Evolutionary conservation across 2,113 vertebrate genomes (phyloP).

Genomic region (Rissa tridactyla): DNA sequence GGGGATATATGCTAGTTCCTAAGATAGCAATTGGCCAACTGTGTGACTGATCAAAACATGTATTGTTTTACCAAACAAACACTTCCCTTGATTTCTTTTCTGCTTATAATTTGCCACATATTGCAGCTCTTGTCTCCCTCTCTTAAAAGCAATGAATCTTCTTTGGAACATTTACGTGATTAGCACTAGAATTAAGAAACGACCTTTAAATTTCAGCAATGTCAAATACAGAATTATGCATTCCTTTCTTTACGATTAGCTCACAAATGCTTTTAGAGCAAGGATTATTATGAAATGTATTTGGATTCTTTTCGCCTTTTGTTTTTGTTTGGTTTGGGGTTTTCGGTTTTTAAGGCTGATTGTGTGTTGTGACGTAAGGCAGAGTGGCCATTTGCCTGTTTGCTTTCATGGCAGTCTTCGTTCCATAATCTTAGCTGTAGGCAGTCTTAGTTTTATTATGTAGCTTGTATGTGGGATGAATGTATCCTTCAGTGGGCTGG

Average conservation of each 20-base stretch:
- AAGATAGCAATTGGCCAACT: fast-evolving
- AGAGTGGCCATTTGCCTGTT: background rate
- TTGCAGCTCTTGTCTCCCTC: background rate
- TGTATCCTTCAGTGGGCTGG: background rate
- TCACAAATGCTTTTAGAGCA: background rate
- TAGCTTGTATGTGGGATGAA: background rate
- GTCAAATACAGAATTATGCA: background rate
- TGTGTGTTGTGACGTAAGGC: background rate
- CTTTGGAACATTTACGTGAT: background rate
- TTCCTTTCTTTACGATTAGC: background rate
- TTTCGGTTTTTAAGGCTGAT: background rate
- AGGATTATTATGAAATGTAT: background rate
- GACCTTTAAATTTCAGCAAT: background rate
- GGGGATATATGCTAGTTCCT: background rate
- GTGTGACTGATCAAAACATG: background rate
- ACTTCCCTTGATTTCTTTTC: background rate
- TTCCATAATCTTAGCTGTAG: background rate
- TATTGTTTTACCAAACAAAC: background rate
- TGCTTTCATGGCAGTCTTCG: background rate
- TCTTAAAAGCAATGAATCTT: background rate
- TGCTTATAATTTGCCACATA: background rate
- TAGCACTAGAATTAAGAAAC: background rate
- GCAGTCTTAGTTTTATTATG: background rate
- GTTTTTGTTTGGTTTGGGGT: background rate
- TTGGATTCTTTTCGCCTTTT: background rate